Evolutionary conservation across 2,113 vertebrate species (phyloP).

Genomic region (Cathartes aura): DNA sequence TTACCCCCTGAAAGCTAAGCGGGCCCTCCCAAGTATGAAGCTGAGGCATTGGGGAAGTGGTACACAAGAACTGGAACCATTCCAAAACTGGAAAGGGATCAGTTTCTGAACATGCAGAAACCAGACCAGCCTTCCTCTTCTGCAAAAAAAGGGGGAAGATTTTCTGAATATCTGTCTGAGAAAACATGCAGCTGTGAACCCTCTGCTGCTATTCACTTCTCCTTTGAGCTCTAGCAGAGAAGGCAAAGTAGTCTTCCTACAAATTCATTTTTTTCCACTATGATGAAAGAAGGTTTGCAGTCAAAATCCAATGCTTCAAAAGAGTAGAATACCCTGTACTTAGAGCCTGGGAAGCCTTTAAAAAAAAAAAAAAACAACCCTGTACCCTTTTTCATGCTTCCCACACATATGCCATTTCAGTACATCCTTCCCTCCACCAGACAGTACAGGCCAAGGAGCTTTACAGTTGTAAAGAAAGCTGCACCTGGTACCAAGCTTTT

Average conservation of each 20-base stretch:
- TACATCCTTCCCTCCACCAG: neutral
- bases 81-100: neutral
- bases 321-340: neutral
- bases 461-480: neutral
- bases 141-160: neutral
- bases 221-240: neutral
- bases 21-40: neutral
- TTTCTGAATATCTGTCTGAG: neutral
- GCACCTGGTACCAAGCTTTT: neutral
- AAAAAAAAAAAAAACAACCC: neutral
- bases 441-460: neutral
- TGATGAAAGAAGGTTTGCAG: neutral
- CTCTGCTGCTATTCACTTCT: neutral
- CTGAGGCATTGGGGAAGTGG: neutral
- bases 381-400: neutral
- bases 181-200: neutral
- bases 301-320: neutral
- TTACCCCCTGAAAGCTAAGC: neutral
- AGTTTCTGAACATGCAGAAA: neutral
- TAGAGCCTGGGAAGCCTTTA: neutral
- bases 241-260: neutral
- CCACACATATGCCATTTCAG: neutral
- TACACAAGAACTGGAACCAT: neutral
- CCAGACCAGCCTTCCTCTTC: neutral
- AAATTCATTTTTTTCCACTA: neutral